Evolutionary conservation across 30 jellyfish, hydroid and myxozoan species (phyloP), one percentile per base, ranked within the genome.

Genomic region (Aurelia sp.): DNA sequence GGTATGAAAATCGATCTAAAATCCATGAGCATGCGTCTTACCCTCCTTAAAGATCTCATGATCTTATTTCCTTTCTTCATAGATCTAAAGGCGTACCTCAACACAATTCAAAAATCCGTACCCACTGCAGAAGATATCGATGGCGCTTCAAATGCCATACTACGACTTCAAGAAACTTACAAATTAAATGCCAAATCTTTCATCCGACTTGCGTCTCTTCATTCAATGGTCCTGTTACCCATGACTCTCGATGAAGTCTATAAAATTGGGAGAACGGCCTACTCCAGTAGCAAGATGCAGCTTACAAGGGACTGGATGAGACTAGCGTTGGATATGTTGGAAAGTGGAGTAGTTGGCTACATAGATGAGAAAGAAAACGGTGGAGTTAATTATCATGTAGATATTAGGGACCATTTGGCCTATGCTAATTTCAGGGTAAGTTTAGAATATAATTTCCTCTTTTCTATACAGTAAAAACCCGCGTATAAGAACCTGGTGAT

Each of bases 141-240:
- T 17, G 98, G 98, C 31, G 97, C 98, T 41, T 81, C 96, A 18
- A 69, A 40, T 20, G 97, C 97, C 62, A 85, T 93, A 22, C 31
- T 93, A 6, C 89, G 98, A 7, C 88, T 93, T 31, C 98, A 93
- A 71, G 93, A 81, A 12, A 79, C 95, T 4, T 93, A 93, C 77
- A 63, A 87, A n/a, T 18, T 93, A 58, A 86, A 90, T 27, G 93
- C 97, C 3, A 61, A 61, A 17, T 59, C 94, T 16, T 58, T 85
- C 62, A 35, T 85, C 30, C 63, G 27, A 17, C 19, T 62, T 62
- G 63, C 50, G 30, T 51, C 73, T 6, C 73, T 6, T 31, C 76
- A 55, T 62, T 74, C 82, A 13, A 11, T 47, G 12, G 13, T 30
- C 52, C 60, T 52, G 16, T 30, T 27, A 16, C 22, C 20, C 12